phyloP scores from a whole-genome alignment of 1,140 invertebrate species.

The Sminthurinus signatus region DNA sequence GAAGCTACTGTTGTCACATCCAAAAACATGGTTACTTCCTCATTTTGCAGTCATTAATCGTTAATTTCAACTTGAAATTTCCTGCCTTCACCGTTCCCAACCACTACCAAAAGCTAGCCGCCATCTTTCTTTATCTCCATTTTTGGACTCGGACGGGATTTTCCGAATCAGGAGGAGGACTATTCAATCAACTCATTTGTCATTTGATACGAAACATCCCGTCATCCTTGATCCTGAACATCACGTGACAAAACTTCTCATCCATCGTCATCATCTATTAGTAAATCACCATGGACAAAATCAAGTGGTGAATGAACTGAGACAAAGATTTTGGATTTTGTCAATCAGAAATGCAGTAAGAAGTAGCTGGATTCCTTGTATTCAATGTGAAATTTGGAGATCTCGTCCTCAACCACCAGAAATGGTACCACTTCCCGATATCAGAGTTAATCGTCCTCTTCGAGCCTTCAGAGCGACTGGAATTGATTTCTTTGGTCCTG shows the following conservation, averaged over 20 bases:
- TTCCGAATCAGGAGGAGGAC: constrained; percentile 16
- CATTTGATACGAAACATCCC: neutral
- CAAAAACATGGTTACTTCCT: too few species aligned
- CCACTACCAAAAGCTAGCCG: constrained; percentile 36
- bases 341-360: constrained; percentile 9
- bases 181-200: neutral
- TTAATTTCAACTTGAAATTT: neutral
- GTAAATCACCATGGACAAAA: constrained; percentile 15
- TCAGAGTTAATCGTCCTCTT: constrained; percentile 3
- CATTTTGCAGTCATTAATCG: too few species aligned
- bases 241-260: neutral
- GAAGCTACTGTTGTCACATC: too few species aligned
- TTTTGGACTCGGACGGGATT: neutral
- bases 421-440: constrained; percentile 28
- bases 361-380: constrained; percentile 6
- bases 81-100: constrained; percentile 31
- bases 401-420: neutral
- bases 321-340: constrained; percentile 19
- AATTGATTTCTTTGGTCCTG: constrained; percentile 39
- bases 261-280: constrained; percentile 11
- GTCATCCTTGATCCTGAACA: constrained; percentile 21
- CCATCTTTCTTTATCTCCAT: neutral
- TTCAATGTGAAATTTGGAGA: constrained; percentile 5
- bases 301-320: constrained; percentile 6
- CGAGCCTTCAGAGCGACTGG: constrained; percentile 24